phyloP scores from a whole-genome alignment of 2,888 invertebrate genomes.

The Mellilla xanthometata region DNA sequence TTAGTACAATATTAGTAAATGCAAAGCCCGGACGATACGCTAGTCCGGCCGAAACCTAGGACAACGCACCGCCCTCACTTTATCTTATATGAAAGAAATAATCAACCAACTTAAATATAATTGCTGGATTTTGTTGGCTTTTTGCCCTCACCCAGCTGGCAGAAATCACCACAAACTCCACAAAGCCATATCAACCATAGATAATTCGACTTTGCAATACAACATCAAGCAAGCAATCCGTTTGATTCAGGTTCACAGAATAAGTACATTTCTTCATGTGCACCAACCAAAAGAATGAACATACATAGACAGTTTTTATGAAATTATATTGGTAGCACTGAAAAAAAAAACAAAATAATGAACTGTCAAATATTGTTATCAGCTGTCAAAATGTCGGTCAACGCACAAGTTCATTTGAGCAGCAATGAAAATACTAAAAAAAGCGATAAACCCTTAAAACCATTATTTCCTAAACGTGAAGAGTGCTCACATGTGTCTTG shows the following conservation, averaged over 20 bases:
- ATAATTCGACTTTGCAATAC: not conserved
- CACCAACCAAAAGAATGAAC: not conserved
- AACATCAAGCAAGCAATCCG: too few species aligned
- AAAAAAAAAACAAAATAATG: not conserved
- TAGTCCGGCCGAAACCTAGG: constrained; percentile 80
- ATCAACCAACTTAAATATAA: constrained; percentile 66
- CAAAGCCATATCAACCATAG: not conserved
- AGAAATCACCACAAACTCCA: constrained; percentile 39
- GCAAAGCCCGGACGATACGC: constrained; percentile 77
- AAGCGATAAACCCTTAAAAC: constrained; percentile 69
- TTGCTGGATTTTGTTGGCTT: constrained; percentile 36
- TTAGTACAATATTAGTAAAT: constrained; percentile 29
- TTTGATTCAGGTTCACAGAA: too few species aligned
- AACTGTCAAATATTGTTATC: constrained; percentile 7
- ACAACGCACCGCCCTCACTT: constrained; percentile 79
- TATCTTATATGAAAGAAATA: constrained; percentile 60
- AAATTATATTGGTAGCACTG: not conserved
- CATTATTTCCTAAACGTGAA: constrained; percentile 87
- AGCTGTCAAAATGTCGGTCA: constrained; percentile 74
- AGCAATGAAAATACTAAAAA: constrained; percentile 74
- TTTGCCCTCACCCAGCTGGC: constrained; percentile 51
- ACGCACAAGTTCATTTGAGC: constrained; percentile 66
- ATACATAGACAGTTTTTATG: not conserved
- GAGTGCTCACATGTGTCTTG: constrained; percentile 94
- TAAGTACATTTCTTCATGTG: too few species aligned